These are phyloP conservation scores for Caenorhabditis macrosperma DNA, from an alignment of 2,888 invertebrate species.

Conservation along the genomic window DNA sequence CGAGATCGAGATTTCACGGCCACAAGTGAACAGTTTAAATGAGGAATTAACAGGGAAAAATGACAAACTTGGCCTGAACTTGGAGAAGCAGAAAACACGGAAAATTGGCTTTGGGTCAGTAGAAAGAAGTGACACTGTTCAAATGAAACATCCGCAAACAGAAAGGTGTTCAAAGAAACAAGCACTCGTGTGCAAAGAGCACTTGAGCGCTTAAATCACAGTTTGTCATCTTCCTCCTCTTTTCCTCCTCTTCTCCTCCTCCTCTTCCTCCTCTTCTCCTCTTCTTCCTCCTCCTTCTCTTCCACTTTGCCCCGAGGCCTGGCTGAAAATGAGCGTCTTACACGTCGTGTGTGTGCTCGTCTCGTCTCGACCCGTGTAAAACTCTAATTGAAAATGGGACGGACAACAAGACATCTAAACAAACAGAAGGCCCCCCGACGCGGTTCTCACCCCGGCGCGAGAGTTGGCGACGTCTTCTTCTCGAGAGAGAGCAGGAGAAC, in stretches of 20 bases:
- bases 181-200: neutral
- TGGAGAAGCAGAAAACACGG: no score
- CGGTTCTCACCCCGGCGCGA: conserved; percentile 17
- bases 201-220: neutral
- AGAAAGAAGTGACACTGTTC: neutral
- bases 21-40: no score
- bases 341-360: neutral
- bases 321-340: conserved; percentile 22
- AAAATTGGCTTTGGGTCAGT: no score
- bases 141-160: neutral
- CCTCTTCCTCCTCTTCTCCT: no score
- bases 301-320: neutral
- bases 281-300: neutral
- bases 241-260: no score
- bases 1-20: no score
- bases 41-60: no score
- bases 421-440: conserved; percentile 19
- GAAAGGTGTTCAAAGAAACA: neutral
- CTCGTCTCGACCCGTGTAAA: conserved; percentile 29
- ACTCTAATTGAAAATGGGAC: neutral
- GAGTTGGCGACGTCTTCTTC: conserved; percentile 13
- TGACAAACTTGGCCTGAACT: no score
- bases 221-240: no score
- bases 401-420: conserved; percentile 23
- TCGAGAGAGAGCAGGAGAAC: neutral